A percentile compares a stretch with the other conserved stretches of the same genome.
Evolutionary conservation across 35 echinoderm and acorn worm genomes (phyloP).

Genomic region (Heliocidaris tuberculata): DNA sequence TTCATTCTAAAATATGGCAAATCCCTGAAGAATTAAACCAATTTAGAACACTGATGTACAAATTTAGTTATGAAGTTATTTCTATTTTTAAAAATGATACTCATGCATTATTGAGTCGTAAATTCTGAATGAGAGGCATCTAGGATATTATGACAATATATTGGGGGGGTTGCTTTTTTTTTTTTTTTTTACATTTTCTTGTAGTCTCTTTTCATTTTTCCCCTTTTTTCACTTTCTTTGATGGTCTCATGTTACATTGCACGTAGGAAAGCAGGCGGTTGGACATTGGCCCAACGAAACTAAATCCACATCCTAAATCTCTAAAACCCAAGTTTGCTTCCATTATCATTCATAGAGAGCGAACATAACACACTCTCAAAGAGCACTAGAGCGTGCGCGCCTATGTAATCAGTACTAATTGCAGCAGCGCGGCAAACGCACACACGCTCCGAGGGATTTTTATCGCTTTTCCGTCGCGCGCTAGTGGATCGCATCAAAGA

Average conservation of each 20-base stretch:
- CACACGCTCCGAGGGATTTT: constrained; percentile 14
- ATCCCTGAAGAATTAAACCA: too few relatives aligned
- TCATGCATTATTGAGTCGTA: too few relatives aligned
- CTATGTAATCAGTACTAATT: constrained; percentile 12
- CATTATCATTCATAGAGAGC: neutral
- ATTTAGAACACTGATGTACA: too few relatives aligned
- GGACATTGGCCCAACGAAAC: neutral
- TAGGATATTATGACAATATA: too few relatives aligned
- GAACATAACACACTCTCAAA: neutral
- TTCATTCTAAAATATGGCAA: too few relatives aligned
- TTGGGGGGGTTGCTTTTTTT: too few relatives aligned
- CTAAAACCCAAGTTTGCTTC: neutral
- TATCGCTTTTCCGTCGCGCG: neutral
- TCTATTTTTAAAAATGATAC: too few relatives aligned
- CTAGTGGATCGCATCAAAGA: neutral
- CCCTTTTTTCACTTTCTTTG: too few relatives aligned
- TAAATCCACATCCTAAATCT: neutral
- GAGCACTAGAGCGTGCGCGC: neutral
- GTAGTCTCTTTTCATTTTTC: too few relatives aligned
- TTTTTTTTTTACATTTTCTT: too few relatives aligned
- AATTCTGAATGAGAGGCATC: too few relatives aligned
- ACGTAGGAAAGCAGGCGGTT: neutral
- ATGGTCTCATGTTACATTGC: neutral
- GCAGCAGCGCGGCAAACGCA: neutral
- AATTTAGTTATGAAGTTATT: too few relatives aligned